Percentiles rank a stretch among this genome's conserved stretches.
Conservation (phyloP, 1,140 invertebrate genomes). For the Chironomus tepperi region DNA sequence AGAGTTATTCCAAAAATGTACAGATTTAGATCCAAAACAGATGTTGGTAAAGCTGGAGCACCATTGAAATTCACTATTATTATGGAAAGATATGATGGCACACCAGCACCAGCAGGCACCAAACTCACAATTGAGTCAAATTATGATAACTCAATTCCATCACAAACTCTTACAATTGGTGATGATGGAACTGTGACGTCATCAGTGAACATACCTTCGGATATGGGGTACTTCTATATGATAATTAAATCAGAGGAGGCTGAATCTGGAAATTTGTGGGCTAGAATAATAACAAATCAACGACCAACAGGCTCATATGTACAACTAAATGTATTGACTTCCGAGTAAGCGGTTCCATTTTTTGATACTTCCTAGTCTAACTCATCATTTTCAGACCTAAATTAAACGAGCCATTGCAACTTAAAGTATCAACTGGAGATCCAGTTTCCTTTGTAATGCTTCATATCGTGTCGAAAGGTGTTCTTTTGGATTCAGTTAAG, state of each 20-base stretch:
- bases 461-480: background rate
- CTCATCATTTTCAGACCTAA: background rate
- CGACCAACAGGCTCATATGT: background rate
- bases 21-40: background rate
- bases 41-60: background rate
- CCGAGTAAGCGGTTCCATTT: background rate
- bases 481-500: background rate
- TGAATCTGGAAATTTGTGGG: background rate
- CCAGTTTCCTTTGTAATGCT: background rate
- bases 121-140: background rate
- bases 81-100: background rate
- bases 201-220: background rate
- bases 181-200: background rate
- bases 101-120: background rate
- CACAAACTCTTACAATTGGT: background rate
- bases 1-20: background rate
- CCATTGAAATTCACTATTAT: background rate
- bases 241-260: background rate
- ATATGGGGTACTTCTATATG: no score
- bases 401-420: background rate
- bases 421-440: background rate
- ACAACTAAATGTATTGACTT: background rate
- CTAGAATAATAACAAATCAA: background rate
- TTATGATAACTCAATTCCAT: background rate
- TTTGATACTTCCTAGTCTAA: background rate